These are phyloP conservation scores for Ursus arctos DNA, from an alignment of 2,113 vertebrate genomes.

Conservation along the genomic window DNA sequence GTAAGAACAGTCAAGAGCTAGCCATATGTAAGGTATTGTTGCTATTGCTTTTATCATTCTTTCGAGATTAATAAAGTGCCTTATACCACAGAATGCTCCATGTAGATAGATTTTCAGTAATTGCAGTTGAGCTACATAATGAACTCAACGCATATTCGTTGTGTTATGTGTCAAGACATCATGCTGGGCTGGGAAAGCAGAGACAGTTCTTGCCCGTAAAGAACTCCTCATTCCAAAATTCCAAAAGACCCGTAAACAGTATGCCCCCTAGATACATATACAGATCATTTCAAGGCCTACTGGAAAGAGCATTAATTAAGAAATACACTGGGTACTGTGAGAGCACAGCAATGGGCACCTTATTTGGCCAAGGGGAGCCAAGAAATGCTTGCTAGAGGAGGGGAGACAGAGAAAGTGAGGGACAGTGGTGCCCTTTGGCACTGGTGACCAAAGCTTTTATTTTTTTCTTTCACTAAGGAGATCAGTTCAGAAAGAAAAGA, in stretches of 20 bases:
- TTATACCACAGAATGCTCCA: background rate
- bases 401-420: background rate
- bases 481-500: background rate
- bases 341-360: background rate
- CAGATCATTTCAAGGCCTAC: background rate
- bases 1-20: background rate
- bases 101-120: background rate
- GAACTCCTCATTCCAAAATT: background rate
- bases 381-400: background rate
- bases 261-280: background rate
- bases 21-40: background rate
- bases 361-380: background rate
- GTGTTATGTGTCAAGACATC: background rate
- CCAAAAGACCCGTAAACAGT: background rate
- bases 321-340: background rate
- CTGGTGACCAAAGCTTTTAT: background rate
- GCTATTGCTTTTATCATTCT: background rate
- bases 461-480: background rate
- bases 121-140: background rate
- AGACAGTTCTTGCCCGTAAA: background rate
- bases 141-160: background rate
- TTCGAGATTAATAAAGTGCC: background rate
- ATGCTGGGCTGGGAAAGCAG: background rate
- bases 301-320: background rate
- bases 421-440: background rate